Percentiles rank a stretch among this genome's conserved stretches.
phyloP scores from a whole-genome alignment of 1,140 invertebrate genomes.

The Lutraria rhynchaena region DNA sequence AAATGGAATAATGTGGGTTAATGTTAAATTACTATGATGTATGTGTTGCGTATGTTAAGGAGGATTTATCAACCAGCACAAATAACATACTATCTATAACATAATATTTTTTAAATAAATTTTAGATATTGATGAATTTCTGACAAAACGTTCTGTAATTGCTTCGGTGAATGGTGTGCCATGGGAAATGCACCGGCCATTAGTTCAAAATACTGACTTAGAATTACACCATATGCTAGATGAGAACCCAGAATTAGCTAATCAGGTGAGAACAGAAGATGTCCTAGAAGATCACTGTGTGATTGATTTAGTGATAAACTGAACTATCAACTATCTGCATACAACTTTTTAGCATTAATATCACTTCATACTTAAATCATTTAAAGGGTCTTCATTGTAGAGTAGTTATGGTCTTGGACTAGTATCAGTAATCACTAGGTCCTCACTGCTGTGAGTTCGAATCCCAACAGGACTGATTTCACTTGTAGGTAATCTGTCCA shows the following conservation, averaged over 20 bases:
- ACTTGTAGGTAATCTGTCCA: no score
- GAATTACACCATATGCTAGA: conserved; percentile 90
- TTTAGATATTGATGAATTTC: conserved; percentile 89
- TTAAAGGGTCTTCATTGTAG: no score
- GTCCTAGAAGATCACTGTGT: background rate
- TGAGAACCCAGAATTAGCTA: conserved; percentile 83
- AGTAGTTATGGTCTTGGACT: no score
- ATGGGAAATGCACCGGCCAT: conserved; percentile 97
- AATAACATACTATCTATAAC: no score
- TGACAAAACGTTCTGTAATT: conserved; percentile 88
- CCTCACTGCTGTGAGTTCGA: no score
- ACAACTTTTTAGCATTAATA: background rate
- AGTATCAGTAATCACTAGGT: no score
- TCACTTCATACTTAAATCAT: background rate
- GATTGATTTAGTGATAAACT: background rate
- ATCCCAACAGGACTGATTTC: no score
- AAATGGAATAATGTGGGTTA: no score
- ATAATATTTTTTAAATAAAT: conserved; percentile 50
- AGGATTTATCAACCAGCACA: no score
- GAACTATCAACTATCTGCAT: background rate
- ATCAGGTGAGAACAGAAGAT: conserved; percentile 73
- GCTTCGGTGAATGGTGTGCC: conserved; percentile 89
- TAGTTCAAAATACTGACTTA: conserved; percentile 87
- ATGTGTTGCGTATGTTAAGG: no score
- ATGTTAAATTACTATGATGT: no score